phyloP scores from a whole-genome alignment of 2,113 vertebrate genomes.

The Tragelaphus strepsiceros region DNA sequence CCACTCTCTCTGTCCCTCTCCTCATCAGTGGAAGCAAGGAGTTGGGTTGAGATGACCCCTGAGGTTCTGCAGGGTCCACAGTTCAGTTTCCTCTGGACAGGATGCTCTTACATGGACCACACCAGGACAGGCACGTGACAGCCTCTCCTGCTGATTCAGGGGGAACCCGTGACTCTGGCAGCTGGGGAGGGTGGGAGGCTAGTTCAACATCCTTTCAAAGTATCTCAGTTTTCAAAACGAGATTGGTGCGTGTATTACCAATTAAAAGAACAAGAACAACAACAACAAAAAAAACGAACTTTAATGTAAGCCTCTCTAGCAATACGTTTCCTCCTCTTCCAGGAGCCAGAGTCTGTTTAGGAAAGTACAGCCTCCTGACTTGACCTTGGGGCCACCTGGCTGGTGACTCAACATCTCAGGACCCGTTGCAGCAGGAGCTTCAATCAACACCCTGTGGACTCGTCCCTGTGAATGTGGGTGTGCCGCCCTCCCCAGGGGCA shows the following conservation, averaged over 20 bases:
- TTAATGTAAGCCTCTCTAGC: not conserved
- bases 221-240: not conserved
- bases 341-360: not conserved
- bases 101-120: too few species aligned
- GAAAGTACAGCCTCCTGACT: not conserved
- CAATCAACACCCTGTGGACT: fast-evolving
- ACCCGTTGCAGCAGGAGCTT: not conserved
- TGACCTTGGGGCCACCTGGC: not conserved
- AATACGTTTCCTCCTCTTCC: not conserved
- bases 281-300: not conserved
- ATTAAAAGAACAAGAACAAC: not conserved
- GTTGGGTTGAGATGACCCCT: not conserved
- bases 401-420: fast-evolving
- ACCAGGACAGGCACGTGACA: not conserved
- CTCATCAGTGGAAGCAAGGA: not conserved
- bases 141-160: not conserved
- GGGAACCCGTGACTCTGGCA: not conserved
- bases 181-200: too few species aligned
- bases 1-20: not conserved
- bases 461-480: fast-evolving
- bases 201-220: not conserved
- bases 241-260: too few species aligned
- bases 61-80: fast-evolving
- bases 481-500: fast-evolving
- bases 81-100: not conserved